Evolutionary conservation across 35 echinoderm and acorn worm genomes (phyloP), one percentile per base, ranked within the genome.

Genomic region (Chiridota heheva): DNA sequence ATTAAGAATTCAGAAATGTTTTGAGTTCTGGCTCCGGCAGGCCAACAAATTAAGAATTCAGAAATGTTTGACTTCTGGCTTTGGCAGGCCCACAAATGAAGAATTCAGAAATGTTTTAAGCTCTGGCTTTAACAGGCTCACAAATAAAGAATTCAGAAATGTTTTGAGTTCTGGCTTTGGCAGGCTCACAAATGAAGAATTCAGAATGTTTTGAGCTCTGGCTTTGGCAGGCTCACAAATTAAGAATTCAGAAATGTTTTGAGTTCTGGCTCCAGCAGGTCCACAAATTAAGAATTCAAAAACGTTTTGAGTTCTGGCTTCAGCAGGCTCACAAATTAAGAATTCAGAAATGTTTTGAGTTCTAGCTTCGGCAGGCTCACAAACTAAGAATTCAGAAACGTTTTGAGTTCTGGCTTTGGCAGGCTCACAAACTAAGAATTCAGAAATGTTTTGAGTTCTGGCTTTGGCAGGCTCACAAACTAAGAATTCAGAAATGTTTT

Each of bases 221-320:
- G 36, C 62, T 65, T 65, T 34, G 62, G 62, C 62, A 65, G 31
- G 62, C 62, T 65, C 62, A n/a, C n/a, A n/a, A 31, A 65, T 5
- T 34, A 29, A 5, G 27, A 65, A 65, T 65, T 65, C 24, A 22
- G 31, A 15, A 34, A 34, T 29, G 36, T 34, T 65, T 65, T 34
- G 31, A n/a, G n/a, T n/a, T n/a, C n/a, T n/a, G n/a, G n/a, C n/a
- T n/a, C n/a, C n/a, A n/a, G 62, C 62, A 65, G 62, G 62, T 1
- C 1, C 1, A 22, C 17, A 31, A 2, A 15, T 65, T 3, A 24
- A 28, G 4, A 65, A 24, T 2, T 28, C 29, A 65, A 1, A 65
- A 34, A 34, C 25, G n/a, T n/a, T n/a, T n/a, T n/a, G n/a, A n/a
- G n/a, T n/a, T 34, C 62, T 65, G 31, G 36, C 62, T 65, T 65